Evolutionary conservation across 2,113 vertebrate genomes (phyloP), one percentile per base, ranked within the genome.

Genomic region (Lathamus discolor): DNA sequence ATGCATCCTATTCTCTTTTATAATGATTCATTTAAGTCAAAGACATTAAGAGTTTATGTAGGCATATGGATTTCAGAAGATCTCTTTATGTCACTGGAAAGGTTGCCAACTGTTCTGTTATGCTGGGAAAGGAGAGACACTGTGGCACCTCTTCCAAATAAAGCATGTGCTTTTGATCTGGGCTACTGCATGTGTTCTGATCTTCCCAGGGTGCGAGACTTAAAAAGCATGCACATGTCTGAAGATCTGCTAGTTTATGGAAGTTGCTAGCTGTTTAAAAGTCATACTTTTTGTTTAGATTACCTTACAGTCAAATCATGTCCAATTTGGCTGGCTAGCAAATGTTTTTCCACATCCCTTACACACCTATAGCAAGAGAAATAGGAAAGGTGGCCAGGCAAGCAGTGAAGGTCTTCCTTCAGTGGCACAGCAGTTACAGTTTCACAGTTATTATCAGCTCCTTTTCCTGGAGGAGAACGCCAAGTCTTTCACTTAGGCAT

Each of bases 361-460:
- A 39, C 28, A 54, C 59, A 92, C 49, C 37, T 83, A 70, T 46
- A 84, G n/a, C 15, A 82, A 94, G 29, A 63, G 37, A 62, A 86
- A 59, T 1, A 16, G 22, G 33, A 92, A 46, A 70, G 41, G 73
- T 77, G 83, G 20, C 46, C 79, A 84, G 25, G 52, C 4, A 3
- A 74, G 68, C 6, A 70, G 31, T 37, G 59, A 93, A 83, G 55
- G 63, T 28, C 19, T 69, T 88, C 86, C 59, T 7, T 27, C 35
- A 70, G 83, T 51, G 64, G 29, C 76, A 68, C 33, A 41, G 31
- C 63, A 94, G 43, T 84, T 86, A n/a, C 19, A 68, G 27, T 35
- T 92, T 84, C 91, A 70, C 59, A 72, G 83, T 86, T 95, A 81
- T 94, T 91, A 95, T 43, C 86, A 82, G 57, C 46, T 86, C 23